These are phyloP conservation scores for Mormyrus iriodes DNA, from an alignment of 2,113 vertebrate species.

Conservation along the genomic window DNA sequence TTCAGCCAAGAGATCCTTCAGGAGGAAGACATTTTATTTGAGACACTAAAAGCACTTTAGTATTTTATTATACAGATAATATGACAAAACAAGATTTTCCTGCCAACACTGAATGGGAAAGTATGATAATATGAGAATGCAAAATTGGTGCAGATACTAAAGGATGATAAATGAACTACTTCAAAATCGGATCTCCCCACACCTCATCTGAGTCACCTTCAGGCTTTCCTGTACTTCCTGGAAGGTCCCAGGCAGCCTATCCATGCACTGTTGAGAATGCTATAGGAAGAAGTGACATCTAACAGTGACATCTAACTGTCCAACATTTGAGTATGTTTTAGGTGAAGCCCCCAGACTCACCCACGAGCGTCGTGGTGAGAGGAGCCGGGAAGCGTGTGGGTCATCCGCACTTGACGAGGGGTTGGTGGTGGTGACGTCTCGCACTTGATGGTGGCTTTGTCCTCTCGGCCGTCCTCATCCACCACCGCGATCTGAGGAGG, in stretches of 20 bases:
- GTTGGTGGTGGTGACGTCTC: constrained; percentile 95
- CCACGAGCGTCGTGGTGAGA: constrained; percentile 84
- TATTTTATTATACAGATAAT: not conserved
- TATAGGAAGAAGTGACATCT: not conserved
- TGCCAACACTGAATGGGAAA: not conserved
- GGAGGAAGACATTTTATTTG: not conserved
- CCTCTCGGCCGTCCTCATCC: constrained; percentile 91
- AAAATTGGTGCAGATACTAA: not conserved
- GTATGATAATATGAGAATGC: not conserved
- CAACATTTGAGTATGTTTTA: not conserved
- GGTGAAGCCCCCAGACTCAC: not conserved
- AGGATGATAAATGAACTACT: not conserved
- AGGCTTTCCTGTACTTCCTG: not conserved
- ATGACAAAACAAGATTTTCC: not conserved
- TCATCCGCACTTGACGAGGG: constrained; percentile 88
- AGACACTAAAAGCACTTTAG: not conserved
- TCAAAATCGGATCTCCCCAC: not conserved
- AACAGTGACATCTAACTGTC: not conserved
- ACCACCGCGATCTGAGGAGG: constrained; percentile 80
- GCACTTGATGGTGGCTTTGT: constrained; percentile 98
- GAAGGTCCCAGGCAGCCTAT: not conserved
- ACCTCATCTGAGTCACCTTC: not conserved
- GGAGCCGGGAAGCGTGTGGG: constrained; percentile 90
- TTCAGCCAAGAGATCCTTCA: not conserved
- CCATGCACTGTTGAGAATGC: not conserved